Evolutionary conservation across 2,797 vertebrate genomes (phyloP), one percentile per base, ranked within the genome.

Genomic region (Hybognathus amarus): DNA sequence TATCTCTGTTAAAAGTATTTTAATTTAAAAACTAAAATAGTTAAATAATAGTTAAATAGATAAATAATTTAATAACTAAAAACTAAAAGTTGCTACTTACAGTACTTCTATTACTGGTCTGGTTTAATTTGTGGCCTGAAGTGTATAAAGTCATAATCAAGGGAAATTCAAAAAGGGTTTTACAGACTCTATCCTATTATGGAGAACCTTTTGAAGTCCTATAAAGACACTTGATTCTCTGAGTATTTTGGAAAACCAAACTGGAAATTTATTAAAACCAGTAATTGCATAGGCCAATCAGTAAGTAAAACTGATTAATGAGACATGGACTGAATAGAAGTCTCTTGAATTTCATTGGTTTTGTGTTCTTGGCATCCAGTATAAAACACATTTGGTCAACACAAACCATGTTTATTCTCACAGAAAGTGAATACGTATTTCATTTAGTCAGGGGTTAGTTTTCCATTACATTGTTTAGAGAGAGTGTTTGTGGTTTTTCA

Each of bases 201-300:
- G 50, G 20, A 59, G 33, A 76, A 18, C 22, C 89, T 74, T 81
- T 74, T 54, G 71, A 74, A 56, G 50, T 38, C 76, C 30, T 69
- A 36, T 42, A 9, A 59, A 40, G 4, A 59, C 36, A 59, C n/a
- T 54, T 74, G 54, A 74, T 74, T 74, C 6, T 33, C 45, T 56
- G n/a, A 56, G 71, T 9, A 54, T 75, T 56, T 56, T 75, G 33
- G 50, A 75, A 74, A 56, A 54, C 50, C 30, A 33, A 56, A 33
- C 33, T 20, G 22, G 40, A 15, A 45, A 47, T 30, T 8, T 47
- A 20, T 71, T 27, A 47, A 71, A 47, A 47, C 42, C 42, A 47
- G 69, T 30, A 71, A 47, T 20, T 71, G 24, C 8, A 71, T 27
- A 50, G 69, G 15, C 17, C 24, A 24, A 71, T 24, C 24, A 30